A percentile compares a stretch with the other conserved stretches of the same genome.
phyloP scores from a whole-genome alignment of 2,113 vertebrate species.

The Ammodytes marinus region DNA sequence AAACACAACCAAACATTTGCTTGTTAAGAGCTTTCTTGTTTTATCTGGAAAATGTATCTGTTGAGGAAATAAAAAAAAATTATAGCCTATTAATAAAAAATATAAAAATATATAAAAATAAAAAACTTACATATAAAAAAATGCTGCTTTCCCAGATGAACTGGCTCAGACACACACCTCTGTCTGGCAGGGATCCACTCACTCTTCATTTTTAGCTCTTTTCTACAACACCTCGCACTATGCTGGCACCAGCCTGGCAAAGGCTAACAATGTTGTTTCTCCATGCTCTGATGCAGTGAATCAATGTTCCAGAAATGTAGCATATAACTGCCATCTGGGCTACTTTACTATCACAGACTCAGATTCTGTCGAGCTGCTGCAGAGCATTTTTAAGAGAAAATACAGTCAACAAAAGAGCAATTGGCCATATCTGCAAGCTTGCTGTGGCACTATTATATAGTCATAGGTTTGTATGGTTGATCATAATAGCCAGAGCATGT shows the following conservation, averaged over 20 bases:
- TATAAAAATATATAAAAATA: no score
- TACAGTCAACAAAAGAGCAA: neutral
- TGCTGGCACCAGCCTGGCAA: slow-evolving; percentile 63
- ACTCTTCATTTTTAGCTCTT: slow-evolving; percentile 62
- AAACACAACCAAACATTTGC: slow-evolving; percentile 69
- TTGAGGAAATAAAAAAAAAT: slow-evolving; percentile 68
- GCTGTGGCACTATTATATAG: neutral
- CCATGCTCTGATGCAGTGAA: slow-evolving; percentile 68
- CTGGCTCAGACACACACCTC: slow-evolving; percentile 63
- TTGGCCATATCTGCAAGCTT: slow-evolving; percentile 1
- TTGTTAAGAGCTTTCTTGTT: slow-evolving; percentile 70
- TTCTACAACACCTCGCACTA: slow-evolving; percentile 69
- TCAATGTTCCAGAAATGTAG: slow-evolving; percentile 65
- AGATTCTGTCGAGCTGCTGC: slow-evolving; percentile 24
- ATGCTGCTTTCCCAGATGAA: slow-evolving; percentile 67
- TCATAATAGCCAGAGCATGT: slow-evolving; percentile 10
- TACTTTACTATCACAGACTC: slow-evolving; percentile 26
- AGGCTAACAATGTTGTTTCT: slow-evolving; percentile 63
- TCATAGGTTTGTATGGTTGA: neutral
- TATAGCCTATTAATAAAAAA: no score
- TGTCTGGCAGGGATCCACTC: slow-evolving; percentile 66
- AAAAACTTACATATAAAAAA: slow-evolving; percentile 34
- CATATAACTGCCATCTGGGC: slow-evolving; percentile 45
- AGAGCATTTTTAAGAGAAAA: slow-evolving; percentile 8
- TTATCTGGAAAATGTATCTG: slow-evolving; percentile 61